A percentile compares a stretch with the other conserved stretches of the same genome.
Conservation (phyloP, 2,888 invertebrate genomes). For the Heteromyza rotundicornis region DNA sequence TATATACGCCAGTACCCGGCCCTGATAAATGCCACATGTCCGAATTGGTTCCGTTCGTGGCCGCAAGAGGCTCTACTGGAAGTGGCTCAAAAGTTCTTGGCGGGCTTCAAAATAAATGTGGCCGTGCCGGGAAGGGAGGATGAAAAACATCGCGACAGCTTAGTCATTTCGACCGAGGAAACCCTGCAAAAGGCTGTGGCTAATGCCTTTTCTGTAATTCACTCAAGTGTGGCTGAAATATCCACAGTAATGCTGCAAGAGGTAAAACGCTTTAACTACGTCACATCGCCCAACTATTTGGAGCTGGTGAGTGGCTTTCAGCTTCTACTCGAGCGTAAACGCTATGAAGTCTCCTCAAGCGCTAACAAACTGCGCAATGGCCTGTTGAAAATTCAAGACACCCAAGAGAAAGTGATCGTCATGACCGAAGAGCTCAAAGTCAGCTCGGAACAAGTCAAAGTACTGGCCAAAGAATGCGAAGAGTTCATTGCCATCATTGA, state of each 20-base stretch:
- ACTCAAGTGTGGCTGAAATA: slow-evolving; percentile 78
- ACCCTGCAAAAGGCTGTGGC: slow-evolving; percentile 72
- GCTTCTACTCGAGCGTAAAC: slow-evolving; percentile 74
- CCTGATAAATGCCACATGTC: slow-evolving; percentile 84
- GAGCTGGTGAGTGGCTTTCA: slow-evolving; percentile 86
- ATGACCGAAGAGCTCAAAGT: slow-evolving; percentile 84
- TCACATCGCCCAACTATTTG: slow-evolving; percentile 87
- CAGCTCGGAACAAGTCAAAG: slow-evolving; percentile 73
- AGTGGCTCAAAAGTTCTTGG: slow-evolving; percentile 83
- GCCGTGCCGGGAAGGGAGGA: slow-evolving; percentile 70
- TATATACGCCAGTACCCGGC: slow-evolving; percentile 88
- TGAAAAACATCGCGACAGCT: slow-evolving; percentile 40
- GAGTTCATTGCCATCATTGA: slow-evolving; percentile 83
- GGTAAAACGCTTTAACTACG: slow-evolving; percentile 83
- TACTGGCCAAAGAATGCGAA: slow-evolving; percentile 83
- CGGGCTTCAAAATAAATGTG: slow-evolving; percentile 73
- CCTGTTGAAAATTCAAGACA: slow-evolving; percentile 86
- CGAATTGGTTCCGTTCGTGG: slow-evolving; percentile 92
- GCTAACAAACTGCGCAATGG: slow-evolving; percentile 84
- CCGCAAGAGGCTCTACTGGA: slow-evolving; percentile 87
- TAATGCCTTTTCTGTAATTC: slow-evolving; percentile 79
- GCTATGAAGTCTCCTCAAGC: slow-evolving; percentile 72
- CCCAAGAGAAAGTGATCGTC: slow-evolving; percentile 77
- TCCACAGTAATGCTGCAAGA: slow-evolving; percentile 77
- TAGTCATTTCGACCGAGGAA: slow-evolving; percentile 65